phyloP scores from a whole-genome alignment of 2,888 invertebrate genomes.

The Drosophila emarginata region DNA sequence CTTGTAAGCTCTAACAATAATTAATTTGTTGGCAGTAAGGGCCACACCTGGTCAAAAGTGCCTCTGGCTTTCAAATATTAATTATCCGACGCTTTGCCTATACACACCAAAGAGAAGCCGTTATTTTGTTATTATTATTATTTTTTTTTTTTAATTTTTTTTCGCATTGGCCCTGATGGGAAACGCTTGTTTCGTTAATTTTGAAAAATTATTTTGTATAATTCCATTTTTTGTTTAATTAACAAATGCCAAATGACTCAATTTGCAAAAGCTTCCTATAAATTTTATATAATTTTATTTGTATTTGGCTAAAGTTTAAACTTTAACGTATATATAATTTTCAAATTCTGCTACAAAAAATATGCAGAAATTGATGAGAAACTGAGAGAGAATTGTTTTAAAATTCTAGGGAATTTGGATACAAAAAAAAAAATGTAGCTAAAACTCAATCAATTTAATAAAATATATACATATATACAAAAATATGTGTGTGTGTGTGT shows the following conservation, averaged over 20 bases:
- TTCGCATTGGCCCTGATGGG: neutral
- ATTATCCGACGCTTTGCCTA: conserved; percentile 47
- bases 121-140: neutral
- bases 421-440: no score
- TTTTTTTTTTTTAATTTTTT: neutral
- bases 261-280: no score
- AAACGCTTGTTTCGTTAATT: conserved; percentile 3
- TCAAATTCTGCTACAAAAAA: no score
- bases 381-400: no score
- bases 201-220: neutral
- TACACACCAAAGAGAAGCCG: conserved; percentile 22
- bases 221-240: conserved; percentile 3
- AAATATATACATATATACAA: no score
- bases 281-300: no score
- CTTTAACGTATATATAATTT: no score
- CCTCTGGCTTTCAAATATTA: conserved; percentile 61
- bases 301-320: no score
- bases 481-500: no score
- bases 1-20: conserved; percentile 40
- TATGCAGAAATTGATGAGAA: no score
- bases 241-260: neutral
- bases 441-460: no score
- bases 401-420: no score
- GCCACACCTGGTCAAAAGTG: conserved; percentile 73
- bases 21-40: conserved; percentile 66